A percentile compares a stretch with the other conserved stretches of the same genome.
Evolutionary conservation across 2,113 vertebrate species (phyloP).

Genomic region (Calyptommatus sinebrachiatus): DNA sequence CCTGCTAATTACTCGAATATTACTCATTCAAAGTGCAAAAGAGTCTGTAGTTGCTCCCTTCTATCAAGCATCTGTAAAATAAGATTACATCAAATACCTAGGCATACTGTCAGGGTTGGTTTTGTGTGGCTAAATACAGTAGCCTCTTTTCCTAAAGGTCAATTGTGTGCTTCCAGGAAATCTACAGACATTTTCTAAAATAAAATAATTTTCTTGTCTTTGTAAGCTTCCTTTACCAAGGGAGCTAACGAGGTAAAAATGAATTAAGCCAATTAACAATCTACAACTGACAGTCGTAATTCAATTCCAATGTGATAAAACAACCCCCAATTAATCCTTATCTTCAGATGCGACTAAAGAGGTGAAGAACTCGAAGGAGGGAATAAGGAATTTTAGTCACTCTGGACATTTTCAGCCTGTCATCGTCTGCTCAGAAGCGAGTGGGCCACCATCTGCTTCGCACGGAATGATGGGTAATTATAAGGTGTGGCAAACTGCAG

Average conservation of each 20-base stretch:
- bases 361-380: slow-evolving; percentile 20
- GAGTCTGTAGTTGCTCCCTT: background rate
- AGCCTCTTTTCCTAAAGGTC: background rate
- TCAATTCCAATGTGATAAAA: too few relatives aligned
- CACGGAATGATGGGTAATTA: slow-evolving; percentile 25
- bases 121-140: too few relatives aligned
- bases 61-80: background rate
- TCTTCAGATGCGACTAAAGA: background rate
- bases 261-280: too few relatives aligned
- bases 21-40: too few relatives aligned
- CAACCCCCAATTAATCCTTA: background rate
- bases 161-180: background rate
- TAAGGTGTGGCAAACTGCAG: slow-evolving; percentile 6
- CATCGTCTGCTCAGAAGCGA: background rate
- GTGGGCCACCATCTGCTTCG: slow-evolving; percentile 21
- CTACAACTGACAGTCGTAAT: too few relatives aligned
- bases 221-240: too few relatives aligned
- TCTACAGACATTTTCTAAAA: too few relatives aligned
- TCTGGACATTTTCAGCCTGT: slow-evolving; percentile 31
- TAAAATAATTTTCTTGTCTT: too few relatives aligned
- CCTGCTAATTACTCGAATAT: too few relatives aligned
- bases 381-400: slow-evolving; percentile 23
- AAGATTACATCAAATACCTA: too few relatives aligned
- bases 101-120: too few relatives aligned
- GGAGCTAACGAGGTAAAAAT: too few relatives aligned